Conservation (phyloP, 2,797 vertebrate genomes). For the Naso thynnoides region DNA sequence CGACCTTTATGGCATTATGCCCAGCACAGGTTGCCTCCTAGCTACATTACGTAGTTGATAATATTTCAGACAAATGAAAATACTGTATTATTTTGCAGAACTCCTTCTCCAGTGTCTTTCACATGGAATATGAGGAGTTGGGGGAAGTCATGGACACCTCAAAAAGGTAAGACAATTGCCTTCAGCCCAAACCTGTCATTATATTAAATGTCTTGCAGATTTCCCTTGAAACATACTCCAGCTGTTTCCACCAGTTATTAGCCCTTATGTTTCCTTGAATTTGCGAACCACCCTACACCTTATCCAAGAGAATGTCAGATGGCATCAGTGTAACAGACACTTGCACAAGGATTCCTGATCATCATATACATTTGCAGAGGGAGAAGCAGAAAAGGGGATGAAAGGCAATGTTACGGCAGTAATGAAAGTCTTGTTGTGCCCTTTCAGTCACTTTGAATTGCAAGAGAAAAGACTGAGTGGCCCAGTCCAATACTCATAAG, state of each 20-base stretch:
- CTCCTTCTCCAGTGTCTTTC: slow-evolving; percentile 96
- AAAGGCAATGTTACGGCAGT: slow-evolving; percentile 13
- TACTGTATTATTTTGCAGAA: slow-evolving; percentile 83
- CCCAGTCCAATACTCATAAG: background rate
- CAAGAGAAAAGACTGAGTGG: background rate
- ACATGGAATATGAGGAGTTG: slow-evolving; percentile 94
- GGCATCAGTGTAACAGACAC: background rate
- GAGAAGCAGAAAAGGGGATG: slow-evolving; percentile 1
- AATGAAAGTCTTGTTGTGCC: slow-evolving; percentile 16
- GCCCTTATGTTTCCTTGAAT: slow-evolving; percentile 31
- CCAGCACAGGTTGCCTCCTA: background rate
- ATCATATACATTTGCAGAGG: background rate
- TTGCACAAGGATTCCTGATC: slow-evolving; percentile 21
- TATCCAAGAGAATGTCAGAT: background rate
- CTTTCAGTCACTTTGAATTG: slow-evolving; percentile 39
- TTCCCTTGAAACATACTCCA: slow-evolving; percentile 7
- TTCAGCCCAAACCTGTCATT: slow-evolving; percentile 15
- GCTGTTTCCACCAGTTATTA: slow-evolving; percentile 35
- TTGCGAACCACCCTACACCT: slow-evolving; percentile 24
- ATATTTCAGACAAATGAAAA: slow-evolving; percentile 22
- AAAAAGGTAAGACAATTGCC: slow-evolving; percentile 87
- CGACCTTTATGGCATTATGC: slow-evolving; percentile 50
- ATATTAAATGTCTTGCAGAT: slow-evolving; percentile 21
- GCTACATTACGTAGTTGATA: slow-evolving; percentile 3
- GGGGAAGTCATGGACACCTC: slow-evolving; percentile 81